A percentile compares a stretch with the other conserved stretches of the same genome.
phyloP scores from a whole-genome alignment of 2,797 vertebrate genomes.

The Molothrus ater region DNA sequence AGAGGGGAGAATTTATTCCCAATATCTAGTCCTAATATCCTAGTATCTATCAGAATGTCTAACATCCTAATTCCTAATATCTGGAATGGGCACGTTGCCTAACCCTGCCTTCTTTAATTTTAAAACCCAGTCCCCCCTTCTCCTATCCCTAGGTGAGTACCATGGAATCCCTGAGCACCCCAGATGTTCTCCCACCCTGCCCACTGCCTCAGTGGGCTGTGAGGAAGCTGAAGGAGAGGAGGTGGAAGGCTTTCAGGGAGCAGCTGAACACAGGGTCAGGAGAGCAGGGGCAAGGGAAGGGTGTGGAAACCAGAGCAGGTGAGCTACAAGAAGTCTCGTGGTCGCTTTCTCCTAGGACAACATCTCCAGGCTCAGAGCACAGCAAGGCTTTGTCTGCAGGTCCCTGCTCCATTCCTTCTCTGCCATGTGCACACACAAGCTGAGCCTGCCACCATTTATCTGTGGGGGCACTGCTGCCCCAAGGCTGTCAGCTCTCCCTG shows the following conservation, averaged over 20 bases:
- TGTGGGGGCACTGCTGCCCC: not conserved
- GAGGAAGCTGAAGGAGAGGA: not conserved
- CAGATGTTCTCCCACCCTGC: not conserved
- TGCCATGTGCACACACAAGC: not conserved
- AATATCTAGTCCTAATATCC: not conserved
- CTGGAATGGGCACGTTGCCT: not conserved
- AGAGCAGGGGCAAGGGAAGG: not conserved
- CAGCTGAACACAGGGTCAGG: not conserved
- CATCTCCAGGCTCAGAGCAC: rapidly evolving
- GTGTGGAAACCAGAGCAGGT: not conserved
- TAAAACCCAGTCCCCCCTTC: not conserved
- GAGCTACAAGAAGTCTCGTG: rapidly evolving
- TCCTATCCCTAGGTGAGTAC: not conserved
- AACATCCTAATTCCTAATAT: not conserved
- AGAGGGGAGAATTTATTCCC: not conserved
- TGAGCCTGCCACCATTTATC: not conserved
- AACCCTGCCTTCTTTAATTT: not conserved
- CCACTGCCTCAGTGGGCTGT: not conserved
- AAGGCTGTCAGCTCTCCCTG: rapidly evolving
- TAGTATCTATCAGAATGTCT: not conserved
- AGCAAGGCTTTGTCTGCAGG: not conserved
- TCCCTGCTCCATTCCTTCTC: not conserved
- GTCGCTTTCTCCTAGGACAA: rapidly evolving
- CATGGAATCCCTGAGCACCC: not conserved
- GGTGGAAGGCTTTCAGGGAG: not conserved